phyloP scores from a whole-genome alignment of 2,797 vertebrate species.

The Pogonophryne albipinna region DNA sequence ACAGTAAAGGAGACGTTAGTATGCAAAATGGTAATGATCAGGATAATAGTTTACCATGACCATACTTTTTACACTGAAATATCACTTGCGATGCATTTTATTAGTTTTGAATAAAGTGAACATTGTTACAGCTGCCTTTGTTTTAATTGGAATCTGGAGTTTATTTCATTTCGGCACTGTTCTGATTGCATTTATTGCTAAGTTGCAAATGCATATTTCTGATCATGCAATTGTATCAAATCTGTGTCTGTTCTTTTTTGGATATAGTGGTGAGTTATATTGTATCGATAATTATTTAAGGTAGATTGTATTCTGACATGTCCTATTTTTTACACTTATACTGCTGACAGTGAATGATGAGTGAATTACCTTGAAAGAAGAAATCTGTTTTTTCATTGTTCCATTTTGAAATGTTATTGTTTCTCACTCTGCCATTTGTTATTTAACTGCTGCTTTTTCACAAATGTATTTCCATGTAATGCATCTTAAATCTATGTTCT shows the following conservation, averaged over 20 bases:
- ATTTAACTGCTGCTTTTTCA: constrained; percentile 45
- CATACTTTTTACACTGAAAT: constrained; percentile 18
- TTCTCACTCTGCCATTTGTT: constrained; percentile 27
- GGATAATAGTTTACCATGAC: background rate
- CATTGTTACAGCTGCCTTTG: constrained; percentile 17
- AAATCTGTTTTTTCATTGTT: constrained; percentile 16
- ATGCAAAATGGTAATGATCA: constrained; percentile 23
- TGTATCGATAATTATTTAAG: constrained; percentile 55
- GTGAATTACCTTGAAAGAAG: constrained; percentile 6
- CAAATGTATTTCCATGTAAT: constrained; percentile 9
- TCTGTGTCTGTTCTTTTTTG: constrained; percentile 26
- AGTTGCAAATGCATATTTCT: constrained; percentile 22
- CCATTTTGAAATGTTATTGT: background rate
- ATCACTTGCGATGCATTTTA: constrained; percentile 27
- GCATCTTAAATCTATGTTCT: constrained; percentile 18
- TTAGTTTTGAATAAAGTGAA: constrained; percentile 18
- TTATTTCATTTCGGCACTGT: constrained; percentile 12
- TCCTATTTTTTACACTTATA: constrained; percentile 29
- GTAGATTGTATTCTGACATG: constrained; percentile 5
- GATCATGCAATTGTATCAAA: constrained; percentile 32
- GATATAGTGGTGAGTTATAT: constrained; percentile 35
- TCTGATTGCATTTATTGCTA: constrained; percentile 20
- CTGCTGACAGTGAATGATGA: constrained; percentile 15
- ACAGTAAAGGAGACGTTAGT: background rate
- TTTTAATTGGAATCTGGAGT: background rate